phyloP scores from a whole-genome alignment of 2,113 vertebrate species.

The Mohoua ochrocephala region DNA sequence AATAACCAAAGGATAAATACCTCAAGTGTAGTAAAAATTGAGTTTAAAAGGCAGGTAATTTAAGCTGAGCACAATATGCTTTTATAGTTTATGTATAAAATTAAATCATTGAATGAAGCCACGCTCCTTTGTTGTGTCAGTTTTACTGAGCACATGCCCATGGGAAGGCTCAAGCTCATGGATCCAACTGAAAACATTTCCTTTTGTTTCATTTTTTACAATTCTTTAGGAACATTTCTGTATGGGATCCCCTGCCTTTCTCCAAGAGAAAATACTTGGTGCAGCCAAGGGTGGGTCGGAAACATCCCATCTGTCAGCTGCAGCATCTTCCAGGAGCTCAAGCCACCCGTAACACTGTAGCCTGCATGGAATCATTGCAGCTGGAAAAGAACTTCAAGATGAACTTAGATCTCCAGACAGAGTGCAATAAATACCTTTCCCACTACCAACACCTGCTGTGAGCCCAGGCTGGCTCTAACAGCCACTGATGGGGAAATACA shows the following conservation, averaged over 20 bases:
- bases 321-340: neutral
- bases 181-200: neutral
- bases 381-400: neutral
- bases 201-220: neutral
- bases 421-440: neutral
- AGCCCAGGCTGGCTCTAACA: neutral
- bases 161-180: neutral
- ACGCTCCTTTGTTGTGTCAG: rapidly evolving
- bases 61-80: neutral
- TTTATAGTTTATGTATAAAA: neutral
- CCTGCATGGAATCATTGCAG: neutral
- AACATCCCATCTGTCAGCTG: neutral
- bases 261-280: neutral
- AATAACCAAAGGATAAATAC: neutral
- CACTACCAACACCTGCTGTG: no score
- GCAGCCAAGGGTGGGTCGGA: neutral
- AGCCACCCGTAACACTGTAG: rapidly evolving
- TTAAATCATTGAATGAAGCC: neutral
- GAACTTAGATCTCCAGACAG: neutral
- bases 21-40: neutral
- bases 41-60: neutral
- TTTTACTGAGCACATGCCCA: neutral
- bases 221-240: neutral
- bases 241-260: neutral
- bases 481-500: rapidly evolving